Percentiles rank a stretch among this genome's conserved stretches.
These are phyloP conservation scores for Oscheius sp. DNA, from an alignment of 2,888 invertebrate species.

Conservation along the genomic window DNA sequence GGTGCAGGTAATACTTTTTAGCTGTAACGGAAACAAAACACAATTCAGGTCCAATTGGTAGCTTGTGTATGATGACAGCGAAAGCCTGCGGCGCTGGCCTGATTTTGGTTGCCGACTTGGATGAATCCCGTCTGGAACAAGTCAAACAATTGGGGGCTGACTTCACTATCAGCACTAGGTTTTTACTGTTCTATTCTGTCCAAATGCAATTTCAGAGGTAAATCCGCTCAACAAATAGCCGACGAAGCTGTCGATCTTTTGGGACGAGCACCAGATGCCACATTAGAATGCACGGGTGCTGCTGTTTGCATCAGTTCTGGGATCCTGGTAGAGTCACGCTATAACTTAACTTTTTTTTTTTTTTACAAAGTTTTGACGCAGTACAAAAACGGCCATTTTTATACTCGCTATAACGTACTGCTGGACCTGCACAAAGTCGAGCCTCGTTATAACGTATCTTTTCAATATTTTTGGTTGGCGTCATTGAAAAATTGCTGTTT, in stretches of 20 bases:
- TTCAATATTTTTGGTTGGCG: too few relatives aligned
- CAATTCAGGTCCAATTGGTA: constrained; percentile 84
- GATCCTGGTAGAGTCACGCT: constrained; percentile 41
- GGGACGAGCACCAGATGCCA: constrained; percentile 48
- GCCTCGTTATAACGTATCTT: too few relatives aligned
- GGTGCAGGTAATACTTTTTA: constrained; percentile 67
- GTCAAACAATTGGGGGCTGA: constrained; percentile 86
- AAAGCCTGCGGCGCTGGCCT: constrained; percentile 87
- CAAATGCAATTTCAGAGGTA: constrained; percentile 40
- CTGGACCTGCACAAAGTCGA: too few relatives aligned
- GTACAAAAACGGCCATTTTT: too few relatives aligned
- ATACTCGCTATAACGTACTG: too few relatives aligned
- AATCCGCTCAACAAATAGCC: constrained; percentile 34
- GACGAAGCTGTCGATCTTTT: constrained; percentile 42
- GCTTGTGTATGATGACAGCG: constrained; percentile 84
- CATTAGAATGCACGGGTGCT: constrained; percentile 62
- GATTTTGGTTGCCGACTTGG: constrained; percentile 84
- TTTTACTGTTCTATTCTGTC: background rate
- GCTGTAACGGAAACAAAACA: background rate
- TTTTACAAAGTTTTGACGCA: too few relatives aligned
- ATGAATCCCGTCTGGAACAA: constrained; percentile 81
- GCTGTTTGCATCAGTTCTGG: constrained; percentile 56
- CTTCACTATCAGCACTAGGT: constrained; percentile 77
- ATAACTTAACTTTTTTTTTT: too few relatives aligned
- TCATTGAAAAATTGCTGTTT: too few relatives aligned